phyloP scores from a whole-genome alignment of 2,888 invertebrate genomes.

The Sipha maydis region DNA sequence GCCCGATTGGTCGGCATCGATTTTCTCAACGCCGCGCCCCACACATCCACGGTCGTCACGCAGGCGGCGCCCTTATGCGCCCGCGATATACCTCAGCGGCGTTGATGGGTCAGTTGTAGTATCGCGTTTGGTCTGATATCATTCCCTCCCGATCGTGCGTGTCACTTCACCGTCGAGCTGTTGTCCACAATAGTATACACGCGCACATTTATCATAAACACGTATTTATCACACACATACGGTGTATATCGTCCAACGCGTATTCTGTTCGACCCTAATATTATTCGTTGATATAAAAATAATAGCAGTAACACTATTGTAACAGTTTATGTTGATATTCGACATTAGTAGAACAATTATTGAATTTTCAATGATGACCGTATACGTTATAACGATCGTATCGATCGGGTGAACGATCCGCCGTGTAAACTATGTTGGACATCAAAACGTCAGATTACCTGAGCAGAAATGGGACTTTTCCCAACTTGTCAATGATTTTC shows the following conservation, averaged over 20 bases:
- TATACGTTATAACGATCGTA: neutral
- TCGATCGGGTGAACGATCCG: slow-evolving; percentile 54
- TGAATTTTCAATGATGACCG: neutral
- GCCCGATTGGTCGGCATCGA: slow-evolving; percentile 64
- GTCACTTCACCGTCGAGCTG: neutral
- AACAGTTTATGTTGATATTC: neutral
- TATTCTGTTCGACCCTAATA: too few relatives aligned
- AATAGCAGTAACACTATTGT: neutral
- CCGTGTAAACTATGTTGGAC: slow-evolving; percentile 78
- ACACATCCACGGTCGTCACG: slow-evolving; percentile 69
- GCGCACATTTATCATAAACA: neutral
- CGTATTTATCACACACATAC: neutral
- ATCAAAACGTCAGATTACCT: slow-evolving; percentile 92
- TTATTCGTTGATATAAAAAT: neutral
- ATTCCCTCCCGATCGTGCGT: neutral
- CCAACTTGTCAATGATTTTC: slow-evolving; percentile 95
- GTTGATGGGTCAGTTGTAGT: slow-evolving; percentile 64
- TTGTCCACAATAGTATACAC: neutral
- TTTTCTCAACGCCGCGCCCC: slow-evolving; percentile 67
- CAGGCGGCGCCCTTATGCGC: slow-evolving; percentile 68
- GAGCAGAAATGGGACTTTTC: slow-evolving; percentile 89
- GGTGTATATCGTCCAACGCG: neutral
- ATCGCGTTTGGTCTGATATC: slow-evolving; percentile 62
- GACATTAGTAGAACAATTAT: neutral
- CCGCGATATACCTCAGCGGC: slow-evolving; percentile 65